These are phyloP conservation scores for Zosterops lateralis DNA, from an alignment of 2,113 vertebrate genomes.

Conservation along the genomic window DNA sequence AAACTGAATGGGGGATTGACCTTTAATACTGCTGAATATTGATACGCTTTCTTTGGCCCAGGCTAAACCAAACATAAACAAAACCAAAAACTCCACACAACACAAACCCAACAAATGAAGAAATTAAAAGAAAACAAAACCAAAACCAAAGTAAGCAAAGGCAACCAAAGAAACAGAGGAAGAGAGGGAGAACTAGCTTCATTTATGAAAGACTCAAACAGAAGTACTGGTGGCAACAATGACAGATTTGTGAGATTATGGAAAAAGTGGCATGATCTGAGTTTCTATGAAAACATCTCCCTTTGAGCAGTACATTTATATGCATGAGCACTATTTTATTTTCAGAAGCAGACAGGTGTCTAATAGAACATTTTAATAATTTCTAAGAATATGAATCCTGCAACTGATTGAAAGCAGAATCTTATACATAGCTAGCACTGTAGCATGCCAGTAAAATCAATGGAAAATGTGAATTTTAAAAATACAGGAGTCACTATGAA, in stretches of 20 bases:
- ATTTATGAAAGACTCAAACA: neutral
- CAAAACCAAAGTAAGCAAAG: fast-evolving
- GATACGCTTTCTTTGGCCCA: neutral
- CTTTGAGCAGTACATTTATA: slow-evolving; percentile 2
- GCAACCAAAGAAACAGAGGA: neutral
- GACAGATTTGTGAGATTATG: neutral
- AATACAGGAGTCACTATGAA: neutral
- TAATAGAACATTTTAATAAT: slow-evolving; percentile 34
- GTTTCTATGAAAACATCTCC: neutral
- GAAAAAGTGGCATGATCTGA: neutral
- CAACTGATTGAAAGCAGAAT: neutral
- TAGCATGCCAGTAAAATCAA: neutral
- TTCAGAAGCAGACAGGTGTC: neutral
- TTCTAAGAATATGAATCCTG: neutral
- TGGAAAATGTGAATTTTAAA: neutral
- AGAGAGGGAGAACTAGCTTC: neutral
- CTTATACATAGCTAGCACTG: neutral
- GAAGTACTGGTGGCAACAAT: neutral
- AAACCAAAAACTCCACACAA: neutral
- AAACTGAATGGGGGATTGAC: neutral
- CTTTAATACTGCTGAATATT: neutral
- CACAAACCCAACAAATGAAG: fast-evolving
- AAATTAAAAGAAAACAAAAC: neutral
- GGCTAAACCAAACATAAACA: neutral
- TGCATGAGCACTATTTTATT: slow-evolving; percentile 27